phyloP scores from a whole-genome alignment of 2,797 vertebrate species.

The Thaleichthys pacificus region DNA sequence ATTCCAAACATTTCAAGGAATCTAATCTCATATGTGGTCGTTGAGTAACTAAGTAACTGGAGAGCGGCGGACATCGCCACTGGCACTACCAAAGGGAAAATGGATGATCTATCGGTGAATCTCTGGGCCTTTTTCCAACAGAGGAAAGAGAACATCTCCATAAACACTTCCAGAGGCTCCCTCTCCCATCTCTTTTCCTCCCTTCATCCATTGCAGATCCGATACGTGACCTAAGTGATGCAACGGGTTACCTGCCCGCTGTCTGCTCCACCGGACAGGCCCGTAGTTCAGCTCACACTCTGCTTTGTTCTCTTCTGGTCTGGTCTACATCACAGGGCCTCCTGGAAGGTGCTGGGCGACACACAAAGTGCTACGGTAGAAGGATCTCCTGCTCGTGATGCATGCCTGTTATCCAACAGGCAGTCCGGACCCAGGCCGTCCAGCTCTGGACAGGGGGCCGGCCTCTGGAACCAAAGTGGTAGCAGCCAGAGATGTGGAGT shows the following conservation, averaged over 20 bases:
- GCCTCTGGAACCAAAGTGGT: not conserved
- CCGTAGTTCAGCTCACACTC: too few relatives aligned
- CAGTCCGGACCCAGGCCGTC: not conserved
- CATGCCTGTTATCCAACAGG: slow-evolving; percentile 2
- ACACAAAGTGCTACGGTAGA: not conserved
- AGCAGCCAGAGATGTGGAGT: too few relatives aligned
- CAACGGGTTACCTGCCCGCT: slow-evolving; percentile 36
- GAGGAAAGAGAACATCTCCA: not conserved
- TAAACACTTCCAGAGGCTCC: not conserved
- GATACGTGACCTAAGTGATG: slow-evolving; percentile 53
- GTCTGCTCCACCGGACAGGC: slow-evolving; percentile 40
- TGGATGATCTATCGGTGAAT: not conserved
- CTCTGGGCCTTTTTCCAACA: not conserved
- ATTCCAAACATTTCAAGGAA: not conserved
- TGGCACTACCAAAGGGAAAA: too few relatives aligned
- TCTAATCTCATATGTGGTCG: not conserved
- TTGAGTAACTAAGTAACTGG: not conserved
- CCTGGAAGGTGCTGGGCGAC: not conserved
- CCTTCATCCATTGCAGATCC: slow-evolving; percentile 27
- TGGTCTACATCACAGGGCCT: slow-evolving; percentile 15
- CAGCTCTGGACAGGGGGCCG: slow-evolving; percentile 12
- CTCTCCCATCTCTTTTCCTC: not conserved
- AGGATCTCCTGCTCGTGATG: not conserved
- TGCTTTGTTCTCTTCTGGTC: slow-evolving; percentile 11
- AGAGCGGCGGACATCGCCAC: too few relatives aligned